Evolutionary conservation across 2,888 invertebrate species (phyloP).

Genomic region (Neoascia interrupta): DNA sequence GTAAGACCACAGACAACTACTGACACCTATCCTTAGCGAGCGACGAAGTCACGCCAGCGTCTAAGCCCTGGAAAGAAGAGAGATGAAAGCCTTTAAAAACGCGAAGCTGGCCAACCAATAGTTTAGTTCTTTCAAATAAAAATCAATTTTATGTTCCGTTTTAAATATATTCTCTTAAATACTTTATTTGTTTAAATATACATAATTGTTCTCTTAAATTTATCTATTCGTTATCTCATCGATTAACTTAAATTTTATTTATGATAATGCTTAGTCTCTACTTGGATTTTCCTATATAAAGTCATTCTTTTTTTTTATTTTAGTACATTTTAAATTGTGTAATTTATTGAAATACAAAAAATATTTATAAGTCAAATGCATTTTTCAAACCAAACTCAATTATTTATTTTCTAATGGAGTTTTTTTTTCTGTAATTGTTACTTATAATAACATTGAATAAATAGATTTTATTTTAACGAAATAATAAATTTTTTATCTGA

Average conservation of each 20-base stretch:
- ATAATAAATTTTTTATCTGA: background rate
- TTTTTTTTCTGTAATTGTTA: slow-evolving; percentile 5
- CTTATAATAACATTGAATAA: slow-evolving; percentile 7
- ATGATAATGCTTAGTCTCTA: slow-evolving; percentile 48
- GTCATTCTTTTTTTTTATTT: slow-evolving; percentile 34
- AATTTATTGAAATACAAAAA: slow-evolving; percentile 27
- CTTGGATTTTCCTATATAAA: slow-evolving; percentile 44
- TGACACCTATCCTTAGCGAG: too few relatives aligned
- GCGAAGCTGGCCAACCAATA: too few relatives aligned
- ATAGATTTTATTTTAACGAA: slow-evolving; percentile 5
- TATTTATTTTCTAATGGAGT: too few relatives aligned
- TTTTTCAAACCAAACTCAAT: slow-evolving; percentile 11
- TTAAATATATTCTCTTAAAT: slow-evolving; percentile 53
- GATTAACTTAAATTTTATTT: slow-evolving; percentile 46
- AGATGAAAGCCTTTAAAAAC: too few relatives aligned
- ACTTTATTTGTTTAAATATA: slow-evolving; percentile 13
- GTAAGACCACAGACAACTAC: too few relatives aligned
- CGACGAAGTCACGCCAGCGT: too few relatives aligned
- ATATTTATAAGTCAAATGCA: slow-evolving; percentile 36
- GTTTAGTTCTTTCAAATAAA: too few relatives aligned
- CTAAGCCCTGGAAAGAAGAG: too few relatives aligned
- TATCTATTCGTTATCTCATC: slow-evolving; percentile 42
- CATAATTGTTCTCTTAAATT: slow-evolving; percentile 41
- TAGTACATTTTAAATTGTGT: slow-evolving; percentile 5
- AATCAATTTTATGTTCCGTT: background rate